Evolutionary conservation across 64 coral and sea anemone species (phyloP), one percentile per base, ranked within the genome.

Genomic region (Pocillopora damicornis): DNA sequence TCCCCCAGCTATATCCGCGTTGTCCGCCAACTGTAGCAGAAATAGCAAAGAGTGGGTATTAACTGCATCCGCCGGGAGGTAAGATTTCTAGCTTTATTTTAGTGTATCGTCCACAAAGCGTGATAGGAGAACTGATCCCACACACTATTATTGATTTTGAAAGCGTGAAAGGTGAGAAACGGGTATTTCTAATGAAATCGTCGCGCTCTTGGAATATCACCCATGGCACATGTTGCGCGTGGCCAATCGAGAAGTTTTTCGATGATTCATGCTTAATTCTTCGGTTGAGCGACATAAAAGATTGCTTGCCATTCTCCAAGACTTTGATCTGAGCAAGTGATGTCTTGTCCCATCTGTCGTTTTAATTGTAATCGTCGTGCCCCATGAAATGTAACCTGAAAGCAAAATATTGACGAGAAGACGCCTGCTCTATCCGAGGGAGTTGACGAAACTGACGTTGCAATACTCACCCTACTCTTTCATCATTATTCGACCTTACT

Each of bases 171-270:
- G n/a, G 9, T 15, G 13, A 13, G 71, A 20, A 57, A 22, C 15
- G 4, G 4, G 15, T 72, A 22, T 25, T 34, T 56, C 8, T 73
- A 3, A 65, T 45, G 81, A 35, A 85, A 72, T 85, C 65, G 37
- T 65, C 18, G 38, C 57, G 35, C 35, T 72, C 59, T 45, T 68
- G 42, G 81, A 85, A 83, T 82, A 85, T 71, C 34, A 51, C 64
- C 58, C 36, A 67, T 38, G 81, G 37, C 65, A 73, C 81, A 85
- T 85, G 81, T 85, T 85, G 65, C 81, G 81, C 81, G 81, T 85
- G 81, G 63, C 64, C 42, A 85, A 38, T 81, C n/a, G 23, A 14
- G 17, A n/a, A 79, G 30, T 68, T 51, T 83, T 79, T 22, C 59
- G 77, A 77, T 77, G 75, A 77, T 56, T 79, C 77, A 79, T n/a